Evolutionary conservation across 2,888 invertebrate genomes (phyloP), one percentile per base, ranked within the genome.

Genomic region (Pherbina coryleti): DNA sequence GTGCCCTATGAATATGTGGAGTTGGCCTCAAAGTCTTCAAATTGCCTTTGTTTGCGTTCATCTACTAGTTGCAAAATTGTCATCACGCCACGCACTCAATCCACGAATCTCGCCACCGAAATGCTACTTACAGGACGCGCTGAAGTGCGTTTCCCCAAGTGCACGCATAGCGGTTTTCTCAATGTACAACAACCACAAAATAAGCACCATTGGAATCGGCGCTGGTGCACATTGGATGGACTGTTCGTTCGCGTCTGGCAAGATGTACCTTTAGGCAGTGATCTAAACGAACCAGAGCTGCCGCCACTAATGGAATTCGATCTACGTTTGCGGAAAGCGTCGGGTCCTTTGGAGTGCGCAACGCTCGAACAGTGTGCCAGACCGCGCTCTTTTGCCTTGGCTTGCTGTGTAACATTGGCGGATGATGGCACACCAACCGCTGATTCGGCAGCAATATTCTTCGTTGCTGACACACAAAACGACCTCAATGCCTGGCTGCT

Each of bases 211-310:
- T 92, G 92, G 92, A 92, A 92, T 84, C 89, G 91, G 0, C 88
- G 91, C 74, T 92, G 92, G 92, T 92, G 92, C 82, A 88, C 89
- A 5, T 84, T 92, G 8, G 86, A 90, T 31, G 91, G 90, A 0
- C 86, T 90, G 17, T 82, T 83, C 0, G 81, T 92, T 2, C 84
- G 85, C 28, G 89, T 92, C 55, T 92, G 91, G 91, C 91, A 91
- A 73, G 91, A 91, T 83, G 92, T 91, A 0, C 85, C 88, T 31
- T 91, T 91, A 67, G 78, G 86, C 34, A 34, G 55, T 17, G 60
- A 60, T 2, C 14, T 60, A 25, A 44, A 44, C 44, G 44, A 44
- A 3, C 14, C 44, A 2, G 71, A 55, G 86, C 14, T 85, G 87
- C 11, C 84, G 84, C 7, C 91, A 0, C 78, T 90, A 4, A 80